Evolutionary conservation across 1,140 invertebrate species (phyloP).

Genomic region (Aphidius gifuensis): DNA sequence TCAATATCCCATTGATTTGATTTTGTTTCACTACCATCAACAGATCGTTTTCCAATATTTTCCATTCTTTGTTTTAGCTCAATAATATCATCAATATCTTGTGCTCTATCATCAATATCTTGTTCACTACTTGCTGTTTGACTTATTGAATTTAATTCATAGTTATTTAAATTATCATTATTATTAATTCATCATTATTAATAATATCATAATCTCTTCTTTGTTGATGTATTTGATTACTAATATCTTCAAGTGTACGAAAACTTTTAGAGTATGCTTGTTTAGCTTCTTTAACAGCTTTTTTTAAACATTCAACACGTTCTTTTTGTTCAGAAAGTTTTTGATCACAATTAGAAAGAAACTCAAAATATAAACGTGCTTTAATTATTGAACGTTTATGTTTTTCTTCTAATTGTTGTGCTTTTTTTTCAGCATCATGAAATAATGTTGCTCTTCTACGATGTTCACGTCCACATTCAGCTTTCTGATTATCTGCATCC

Average conservation of each 20-base stretch:
- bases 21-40: conserved; percentile 48
- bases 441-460: conserved; percentile 73
- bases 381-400: conserved; percentile 76
- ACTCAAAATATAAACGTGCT: conserved; percentile 87
- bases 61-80: conserved; percentile 38
- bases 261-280: conserved; percentile 78
- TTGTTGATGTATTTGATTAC: conserved; percentile 84
- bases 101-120: conserved; percentile 36
- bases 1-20: conserved; percentile 51
- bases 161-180: conserved; percentile 8
- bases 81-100: conserved; percentile 38
- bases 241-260: conserved; percentile 85
- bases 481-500: conserved; percentile 87
- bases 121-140: conserved; percentile 25
- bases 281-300: conserved; percentile 75
- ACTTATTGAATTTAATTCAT: conserved; percentile 3
- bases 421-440: conserved; percentile 73
- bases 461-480: conserved; percentile 83
- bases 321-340: conserved; percentile 83
- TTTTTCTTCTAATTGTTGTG: conserved; percentile 73
- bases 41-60: conserved; percentile 41
- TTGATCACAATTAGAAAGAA: conserved; percentile 83
- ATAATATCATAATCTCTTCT: conserved; percentile 59
- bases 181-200: conserved; percentile 50
- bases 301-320: conserved; percentile 75